Evolutionary conservation across 2,113 vertebrate genomes (phyloP), one percentile per base, ranked within the genome.

Genomic region (Zapornia atra): DNA sequence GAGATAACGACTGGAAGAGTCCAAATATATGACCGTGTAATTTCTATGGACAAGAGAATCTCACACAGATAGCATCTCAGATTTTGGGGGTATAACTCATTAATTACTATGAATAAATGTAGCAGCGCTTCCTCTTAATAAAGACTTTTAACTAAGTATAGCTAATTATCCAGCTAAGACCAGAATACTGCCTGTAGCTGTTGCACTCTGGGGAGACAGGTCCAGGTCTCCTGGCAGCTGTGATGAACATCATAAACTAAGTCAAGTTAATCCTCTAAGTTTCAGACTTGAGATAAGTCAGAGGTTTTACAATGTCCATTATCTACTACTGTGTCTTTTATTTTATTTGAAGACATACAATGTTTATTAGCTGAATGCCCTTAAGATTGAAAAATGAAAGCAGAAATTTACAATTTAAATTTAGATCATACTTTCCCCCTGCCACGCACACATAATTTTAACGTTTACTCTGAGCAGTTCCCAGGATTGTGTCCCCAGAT

Each of bases 371-470:
- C 83, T 82, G 80, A 72, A 72, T 72, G 48, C 65, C 69, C 70
- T 84, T 34, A 86, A 72, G 31, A 50, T 10, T 94, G 86, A 91
- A 91, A 91, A 94, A 92, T 33, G 57, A 89, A 96, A 95, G 85
- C 79, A 94, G 81, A 93, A 95, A 56, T 95, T 92, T 59, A 66
- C 72, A n/a, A 69, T 84, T 94, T 95, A 95, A 81, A 93, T 96
- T 95, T 93, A 94, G 94, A 91, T 50, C 73, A 22, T 90, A 65
- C 57, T 91, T 84, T 16, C 14, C 15, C 8, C 68, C 28, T 44
- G 54, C 64, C 91, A 80, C 88, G 94, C 57, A 77, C 34, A 56
- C 66, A 81, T 31, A 59, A 90, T 93, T 86, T 86, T 86, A 44
- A 93, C 88, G 65, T 92, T 90, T 72, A 84, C 65, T 90, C 90